Percentiles rank a stretch among this genome's conserved stretches.
Conservation (phyloP, 2,113 vertebrate species). For the Corynorhinus townsendii region DNA sequence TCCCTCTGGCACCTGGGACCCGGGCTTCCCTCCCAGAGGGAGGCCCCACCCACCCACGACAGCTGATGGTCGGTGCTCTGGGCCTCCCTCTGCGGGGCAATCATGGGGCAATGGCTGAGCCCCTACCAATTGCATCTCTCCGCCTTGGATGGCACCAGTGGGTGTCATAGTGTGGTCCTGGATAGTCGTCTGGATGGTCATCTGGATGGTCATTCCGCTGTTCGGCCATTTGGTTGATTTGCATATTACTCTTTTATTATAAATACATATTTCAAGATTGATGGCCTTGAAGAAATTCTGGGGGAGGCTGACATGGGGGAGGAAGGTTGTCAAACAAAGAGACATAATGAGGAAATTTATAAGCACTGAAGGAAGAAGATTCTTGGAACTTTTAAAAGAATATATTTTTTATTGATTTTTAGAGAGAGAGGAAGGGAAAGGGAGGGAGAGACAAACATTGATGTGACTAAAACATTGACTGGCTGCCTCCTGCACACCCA, state of each 20-base stretch:
- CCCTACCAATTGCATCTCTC: too few species aligned
- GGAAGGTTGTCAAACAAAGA: neutral
- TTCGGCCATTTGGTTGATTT: too few species aligned
- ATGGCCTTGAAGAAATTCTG: constrained; percentile 14
- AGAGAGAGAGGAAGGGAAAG: neutral
- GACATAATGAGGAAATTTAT: neutral
- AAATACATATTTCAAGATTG: constrained; percentile 15
- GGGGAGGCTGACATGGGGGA: neutral
- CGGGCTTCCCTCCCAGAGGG: too few species aligned
- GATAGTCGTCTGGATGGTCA: too few species aligned
- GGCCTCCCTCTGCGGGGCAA: too few species aligned
- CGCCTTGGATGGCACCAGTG: too few species aligned
- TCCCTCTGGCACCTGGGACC: too few species aligned
- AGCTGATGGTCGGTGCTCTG: too few species aligned
- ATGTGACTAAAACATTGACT: neutral
- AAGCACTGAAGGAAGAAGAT: neutral
- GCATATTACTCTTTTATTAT: neutral
- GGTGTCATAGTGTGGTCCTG: too few species aligned
- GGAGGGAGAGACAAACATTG: neutral
- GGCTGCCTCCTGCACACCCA: neutral
- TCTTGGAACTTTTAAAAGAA: neutral
- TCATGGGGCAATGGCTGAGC: too few species aligned
- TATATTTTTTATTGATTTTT: neutral
- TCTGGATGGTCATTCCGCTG: too few species aligned
- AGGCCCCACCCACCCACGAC: too few species aligned